A percentile compares a stretch with the other conserved stretches of the same genome.
phyloP scores from a whole-genome alignment of 2,797 vertebrate species.

The Cephalopachus bancanus region DNA sequence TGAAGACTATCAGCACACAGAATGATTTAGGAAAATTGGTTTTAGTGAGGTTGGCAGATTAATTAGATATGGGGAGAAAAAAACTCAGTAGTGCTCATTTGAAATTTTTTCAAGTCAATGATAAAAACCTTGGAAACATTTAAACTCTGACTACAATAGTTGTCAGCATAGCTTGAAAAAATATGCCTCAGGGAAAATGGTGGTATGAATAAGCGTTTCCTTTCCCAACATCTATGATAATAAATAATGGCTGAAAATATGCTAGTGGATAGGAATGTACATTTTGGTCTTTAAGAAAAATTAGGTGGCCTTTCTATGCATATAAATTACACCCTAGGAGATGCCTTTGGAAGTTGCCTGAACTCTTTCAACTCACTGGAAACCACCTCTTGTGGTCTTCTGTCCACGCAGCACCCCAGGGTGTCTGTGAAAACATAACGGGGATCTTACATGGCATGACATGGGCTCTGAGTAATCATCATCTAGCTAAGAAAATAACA shows the following conservation, averaged over 20 bases:
- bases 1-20: not conserved
- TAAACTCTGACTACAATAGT: not conserved
- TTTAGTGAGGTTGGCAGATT: not conserved
- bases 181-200: slow-evolving; percentile 41
- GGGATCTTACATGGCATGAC: not conserved
- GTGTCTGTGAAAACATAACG: not conserved
- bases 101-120: not conserved
- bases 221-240: slow-evolving; percentile 52
- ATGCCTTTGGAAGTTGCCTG: not conserved
- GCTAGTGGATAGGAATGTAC: not conserved
- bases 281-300: slow-evolving; percentile 56
- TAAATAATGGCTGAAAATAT: slow-evolving; percentile 59
- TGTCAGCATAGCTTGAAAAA: not conserved
- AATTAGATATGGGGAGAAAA: slow-evolving; percentile 13
- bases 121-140: not conserved
- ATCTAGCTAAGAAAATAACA: slow-evolving; percentile 29
- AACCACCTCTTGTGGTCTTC: not conserved
- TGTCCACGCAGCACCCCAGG: not conserved
- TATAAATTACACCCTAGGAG: slow-evolving; percentile 31
- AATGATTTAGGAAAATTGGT: not conserved
- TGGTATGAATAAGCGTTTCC: slow-evolving; percentile 6
- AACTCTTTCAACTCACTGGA: not conserved
- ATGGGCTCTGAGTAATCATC: not conserved
- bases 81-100: slow-evolving; percentile 11
- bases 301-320: not conserved